phyloP scores from a whole-genome alignment of 1,140 invertebrate species.

The Trissolcus basalis region DNA sequence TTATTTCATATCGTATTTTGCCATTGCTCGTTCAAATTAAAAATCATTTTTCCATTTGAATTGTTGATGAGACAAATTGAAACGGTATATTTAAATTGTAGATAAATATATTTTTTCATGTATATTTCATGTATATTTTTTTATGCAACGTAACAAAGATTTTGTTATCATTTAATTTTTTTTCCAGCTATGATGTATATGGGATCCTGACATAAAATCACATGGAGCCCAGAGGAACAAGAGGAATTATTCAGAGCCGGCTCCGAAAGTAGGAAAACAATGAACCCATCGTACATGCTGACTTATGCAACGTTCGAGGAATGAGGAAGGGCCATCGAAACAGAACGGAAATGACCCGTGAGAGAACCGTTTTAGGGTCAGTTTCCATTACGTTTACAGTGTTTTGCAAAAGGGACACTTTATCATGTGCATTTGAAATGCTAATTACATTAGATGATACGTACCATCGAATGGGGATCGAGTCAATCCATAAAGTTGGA shows the following conservation, averaged over 20 bases:
- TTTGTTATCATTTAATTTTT: neutral
- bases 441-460: neutral
- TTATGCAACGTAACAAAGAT: too few relatives aligned
- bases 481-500: too few relatives aligned
- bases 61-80: too few relatives aligned
- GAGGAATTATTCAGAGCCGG: conserved; percentile 49
- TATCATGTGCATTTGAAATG: conserved; percentile 12
- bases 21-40: too few relatives aligned
- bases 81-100: too few relatives aligned
- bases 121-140: too few relatives aligned
- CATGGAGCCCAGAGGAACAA: too few relatives aligned
- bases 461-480: neutral
- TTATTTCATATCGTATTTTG: too few relatives aligned
- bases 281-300: conserved; percentile 42
- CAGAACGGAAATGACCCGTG: conserved; percentile 48
- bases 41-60: too few relatives aligned
- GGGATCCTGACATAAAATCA: neutral
- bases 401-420: conserved; percentile 10
- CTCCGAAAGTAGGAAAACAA: conserved; percentile 53
- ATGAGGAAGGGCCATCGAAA: conserved; percentile 42
- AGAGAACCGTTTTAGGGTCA: conserved; percentile 32
- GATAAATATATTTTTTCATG: too few relatives aligned
- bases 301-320: conserved; percentile 39
- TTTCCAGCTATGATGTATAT: neutral
- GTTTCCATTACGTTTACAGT: conserved; percentile 24